Percentiles rank a stretch among this genome's conserved stretches.
Evolutionary conservation across 1,140 invertebrate species (phyloP).

Genomic region (Anastatus disparis): DNA sequence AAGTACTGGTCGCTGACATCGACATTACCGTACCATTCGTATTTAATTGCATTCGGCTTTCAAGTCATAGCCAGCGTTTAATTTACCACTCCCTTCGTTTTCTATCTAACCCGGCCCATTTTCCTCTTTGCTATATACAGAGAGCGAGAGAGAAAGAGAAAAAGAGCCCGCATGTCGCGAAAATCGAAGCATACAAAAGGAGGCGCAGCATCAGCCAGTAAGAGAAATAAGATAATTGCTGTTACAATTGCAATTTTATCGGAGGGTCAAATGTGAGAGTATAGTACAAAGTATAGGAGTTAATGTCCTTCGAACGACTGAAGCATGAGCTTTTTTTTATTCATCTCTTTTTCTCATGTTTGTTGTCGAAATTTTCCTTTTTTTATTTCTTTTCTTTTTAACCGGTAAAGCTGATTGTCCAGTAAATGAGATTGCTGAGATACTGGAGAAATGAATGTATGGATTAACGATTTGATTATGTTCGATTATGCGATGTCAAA

Average conservation of each 20-base stretch:
- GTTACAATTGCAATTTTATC: conserved; percentile 58
- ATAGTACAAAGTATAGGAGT: conserved; percentile 55
- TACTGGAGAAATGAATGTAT: neutral
- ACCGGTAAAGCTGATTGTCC: neutral
- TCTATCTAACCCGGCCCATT: conserved; percentile 20
- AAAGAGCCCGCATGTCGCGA: conserved; percentile 39
- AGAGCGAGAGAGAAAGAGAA: no score
- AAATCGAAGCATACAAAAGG: conserved; percentile 28
- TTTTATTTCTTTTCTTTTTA: conserved; percentile 10
- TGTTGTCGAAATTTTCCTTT: conserved; percentile 54
- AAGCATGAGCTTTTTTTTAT: neutral
- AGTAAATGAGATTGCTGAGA: conserved; percentile 27
- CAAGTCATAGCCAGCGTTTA: conserved; percentile 35
- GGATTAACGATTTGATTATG: no score
- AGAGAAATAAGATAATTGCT: conserved; percentile 60
- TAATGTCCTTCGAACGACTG: conserved; percentile 47
- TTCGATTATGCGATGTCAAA: neutral
- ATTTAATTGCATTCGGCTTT: conserved; percentile 37
- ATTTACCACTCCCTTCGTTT: neutral
- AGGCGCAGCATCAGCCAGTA: conserved; percentile 15
- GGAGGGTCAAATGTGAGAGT: conserved; percentile 16
- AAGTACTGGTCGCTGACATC: conserved; percentile 31
- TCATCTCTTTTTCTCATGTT: conserved; percentile 23
- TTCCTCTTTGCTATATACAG: conserved; percentile 32
- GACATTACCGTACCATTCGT: conserved; percentile 16